Conservation (phyloP, 2,888 invertebrate species). For the Cetonia aurata region DNA sequence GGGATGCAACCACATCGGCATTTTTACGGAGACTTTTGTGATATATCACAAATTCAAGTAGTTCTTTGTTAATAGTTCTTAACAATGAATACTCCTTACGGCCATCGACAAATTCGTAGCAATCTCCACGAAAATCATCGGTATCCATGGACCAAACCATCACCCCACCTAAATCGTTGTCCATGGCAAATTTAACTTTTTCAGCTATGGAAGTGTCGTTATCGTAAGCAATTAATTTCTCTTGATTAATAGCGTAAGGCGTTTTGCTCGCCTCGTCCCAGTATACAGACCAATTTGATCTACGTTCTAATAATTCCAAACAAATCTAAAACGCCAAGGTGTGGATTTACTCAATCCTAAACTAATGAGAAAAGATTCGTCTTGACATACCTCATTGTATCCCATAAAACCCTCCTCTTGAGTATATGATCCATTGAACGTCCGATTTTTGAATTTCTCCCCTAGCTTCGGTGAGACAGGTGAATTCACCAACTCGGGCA, state of each 20-base stretch:
- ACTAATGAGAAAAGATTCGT: background rate
- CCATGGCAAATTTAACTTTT: constrained; percentile 72
- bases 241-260: constrained; percentile 73
- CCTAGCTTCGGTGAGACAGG: constrained; percentile 63
- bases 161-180: constrained; percentile 79
- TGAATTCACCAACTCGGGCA: constrained; percentile 64
- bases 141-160: constrained; percentile 94
- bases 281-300: constrained; percentile 73
- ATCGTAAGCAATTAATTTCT: constrained; percentile 82
- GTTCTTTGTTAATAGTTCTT: constrained; percentile 76
- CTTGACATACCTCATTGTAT: constrained; percentile 80
- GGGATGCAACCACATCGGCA: no score
- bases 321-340: constrained; percentile 72
- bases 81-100: constrained; percentile 77
- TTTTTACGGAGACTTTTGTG: background rate
- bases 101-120: constrained; percentile 68
- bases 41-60: constrained; percentile 14
- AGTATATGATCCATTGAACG: constrained; percentile 84
- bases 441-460: constrained; percentile 69
- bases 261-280: constrained; percentile 80
- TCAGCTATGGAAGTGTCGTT: constrained; percentile 79
- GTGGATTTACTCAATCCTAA: background rate
- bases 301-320: constrained; percentile 70
- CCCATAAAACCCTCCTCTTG: constrained; percentile 87
- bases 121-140: constrained; percentile 85